Base-by-base conservation (phyloP, 1,140 invertebrate genomes). In the Lepidurus apus region DNA sequence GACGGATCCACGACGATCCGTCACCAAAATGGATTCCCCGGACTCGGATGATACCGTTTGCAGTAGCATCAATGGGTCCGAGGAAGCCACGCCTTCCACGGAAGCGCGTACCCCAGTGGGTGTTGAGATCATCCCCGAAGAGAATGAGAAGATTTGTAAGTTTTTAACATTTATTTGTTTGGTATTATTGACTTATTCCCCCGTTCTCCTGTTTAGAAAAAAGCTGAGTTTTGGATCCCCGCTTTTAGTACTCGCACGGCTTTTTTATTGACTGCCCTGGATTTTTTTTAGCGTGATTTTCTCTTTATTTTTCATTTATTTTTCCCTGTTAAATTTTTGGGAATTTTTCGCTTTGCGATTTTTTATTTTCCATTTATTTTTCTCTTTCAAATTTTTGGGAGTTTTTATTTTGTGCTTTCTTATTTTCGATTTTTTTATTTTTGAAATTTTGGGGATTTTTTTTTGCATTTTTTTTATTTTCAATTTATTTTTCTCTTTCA, bases 11-110 rank as follows among this genome's bases (percentile, higher is more conserved):
- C 24, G 73, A 7, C 74, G 75, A 3, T 79, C 78, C 34, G 73
- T 79, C n/a, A 74, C 73, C 44, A 74, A 79, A 74, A 79, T 79
- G 73, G 74, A 79, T 43, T 79, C 75, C 44, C 79, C 79, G 1
- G 79, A 81, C 43, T 80, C 44, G 34, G 42, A 74, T 26, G 77
- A 74, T 13, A 80, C 79, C 43, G 43, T 75, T 9, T 44, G 77
- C 5, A 78, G 77, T 43, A 77, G 77, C 21, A 77, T 77, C 24
- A 78, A 78, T 47, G 45, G 75, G 42, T 80, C 74, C 43, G 74
- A 53, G 45, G 74, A 74, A 42, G 43, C 74, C n/a, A 75, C 77
- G n/a, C 77, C 76, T 17, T 42, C 74, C 13, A 42, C 65, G n/a
- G 45, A 74, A 17, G 34, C 74, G n/a, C 13, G 53, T 5, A 73